Base-by-base conservation (phyloP, 2,113 vertebrate species). In the Athene noctua region DNA sequence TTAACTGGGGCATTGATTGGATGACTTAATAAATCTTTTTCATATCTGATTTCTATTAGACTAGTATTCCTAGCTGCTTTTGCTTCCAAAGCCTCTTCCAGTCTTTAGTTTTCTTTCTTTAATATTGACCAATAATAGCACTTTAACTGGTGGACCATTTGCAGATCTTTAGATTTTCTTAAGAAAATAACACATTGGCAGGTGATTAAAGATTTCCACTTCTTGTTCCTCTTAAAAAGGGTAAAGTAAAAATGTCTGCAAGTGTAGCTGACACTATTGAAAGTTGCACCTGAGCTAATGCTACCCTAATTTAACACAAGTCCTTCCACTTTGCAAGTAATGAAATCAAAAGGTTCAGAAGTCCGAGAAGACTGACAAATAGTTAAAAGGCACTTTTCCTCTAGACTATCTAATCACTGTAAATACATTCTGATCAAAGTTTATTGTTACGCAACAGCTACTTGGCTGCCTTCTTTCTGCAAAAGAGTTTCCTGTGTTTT, bases 141-240 rank as follows among this genome's bases (percentile, higher is more conserved):
- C 11, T 89, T 90, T 94, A 94, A 85, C 70, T 1, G 0, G 62
- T 70, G 67, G 17, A 34, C 65, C 46, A 66, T 93, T 96, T 90
- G 89, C 20, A 65, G 32, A 92, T 86, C 9, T 80, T 92, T 22
- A 66, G 13, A 29, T 63, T 95, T 91, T 90, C 67, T 86, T 80
- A 85, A 86, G 83, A 94, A 96, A 97, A 92, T 92, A 95, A 73
- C 95, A 96, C 90, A 87, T 67, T 95, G 94, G 81, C 91, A 93
- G 51, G 23, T 52, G 54, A 95, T 95, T 93, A 97, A 96, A 90
- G 87, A 67, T 93, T 96, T 94, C 59, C 5, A 13, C 27, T 88
- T 80, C 75, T 75, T 3, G 0, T 78, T 90, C 20, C 46, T 86
- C 32, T 82, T 82, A 88, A 91, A 94, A 91, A 83, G 15, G 4